These are phyloP conservation scores for Agriopis aurantiaria DNA, from an alignment of 2,888 invertebrate species.

Conservation along the genomic window DNA sequence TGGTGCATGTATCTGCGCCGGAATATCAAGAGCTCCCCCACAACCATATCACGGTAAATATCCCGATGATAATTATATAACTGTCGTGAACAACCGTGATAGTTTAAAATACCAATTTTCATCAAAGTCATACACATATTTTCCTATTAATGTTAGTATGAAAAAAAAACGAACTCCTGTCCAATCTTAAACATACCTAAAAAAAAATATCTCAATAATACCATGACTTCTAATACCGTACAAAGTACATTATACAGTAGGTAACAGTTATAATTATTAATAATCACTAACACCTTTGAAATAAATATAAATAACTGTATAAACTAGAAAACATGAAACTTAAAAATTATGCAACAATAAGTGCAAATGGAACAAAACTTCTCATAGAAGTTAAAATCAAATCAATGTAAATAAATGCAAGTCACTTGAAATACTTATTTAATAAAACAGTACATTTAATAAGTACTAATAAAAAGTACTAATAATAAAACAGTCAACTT, in stretches of 20 bases:
- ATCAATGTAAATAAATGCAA: conserved; percentile 29
- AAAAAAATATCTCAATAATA: neutral
- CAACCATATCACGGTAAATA: no score
- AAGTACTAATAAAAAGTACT: conserved; percentile 1
- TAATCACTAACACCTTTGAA: conserved; percentile 15
- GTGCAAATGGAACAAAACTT: conserved; percentile 22
- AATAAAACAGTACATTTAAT: conserved; percentile 4
- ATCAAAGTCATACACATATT: no score
- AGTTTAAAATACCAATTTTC: no score
- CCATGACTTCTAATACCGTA: conserved; percentile 1
- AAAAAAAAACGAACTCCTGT: no score
- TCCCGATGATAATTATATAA: no score
- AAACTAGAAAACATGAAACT: conserved; percentile 12
- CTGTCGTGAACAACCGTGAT: no score
- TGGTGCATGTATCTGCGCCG: no score
- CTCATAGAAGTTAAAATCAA: conserved; percentile 23
- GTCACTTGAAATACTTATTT: conserved; percentile 13
- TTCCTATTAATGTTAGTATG: no score
- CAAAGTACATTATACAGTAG: conserved; percentile 24
- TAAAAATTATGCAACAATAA: conserved; percentile 24
- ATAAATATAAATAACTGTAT: neutral
- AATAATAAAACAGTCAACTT: neutral
- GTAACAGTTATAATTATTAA: conserved; percentile 17
- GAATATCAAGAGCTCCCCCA: no score
- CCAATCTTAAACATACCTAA: neutral